Evolutionary conservation across 2,888 invertebrate genomes (phyloP).

Genomic region (Coelopa pilipes): DNA sequence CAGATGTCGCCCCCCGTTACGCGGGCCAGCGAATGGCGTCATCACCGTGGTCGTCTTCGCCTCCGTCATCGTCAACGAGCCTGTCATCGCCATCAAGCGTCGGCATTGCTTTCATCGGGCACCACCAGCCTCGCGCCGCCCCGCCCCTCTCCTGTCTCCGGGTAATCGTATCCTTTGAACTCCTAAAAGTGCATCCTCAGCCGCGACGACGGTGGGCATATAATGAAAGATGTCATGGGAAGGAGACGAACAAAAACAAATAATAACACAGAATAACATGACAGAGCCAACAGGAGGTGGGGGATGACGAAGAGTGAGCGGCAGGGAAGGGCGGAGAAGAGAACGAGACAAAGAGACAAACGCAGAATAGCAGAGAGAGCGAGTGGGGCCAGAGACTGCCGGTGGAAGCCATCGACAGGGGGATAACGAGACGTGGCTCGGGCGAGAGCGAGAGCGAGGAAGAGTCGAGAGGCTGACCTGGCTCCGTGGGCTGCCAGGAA

Average conservation of each 20-base stretch:
- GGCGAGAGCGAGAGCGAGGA: too few species aligned
- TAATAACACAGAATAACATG: too few species aligned
- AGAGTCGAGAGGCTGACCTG: not conserved
- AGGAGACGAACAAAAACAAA: not conserved
- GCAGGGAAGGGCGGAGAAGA: not conserved
- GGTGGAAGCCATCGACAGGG: too few species aligned
- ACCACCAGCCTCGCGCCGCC: not conserved
- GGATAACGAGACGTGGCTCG: too few species aligned
- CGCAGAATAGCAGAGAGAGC: too few species aligned
- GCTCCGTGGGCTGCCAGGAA: conserved; percentile 21
- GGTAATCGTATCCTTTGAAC: conserved; percentile 27
- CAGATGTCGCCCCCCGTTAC: not conserved
- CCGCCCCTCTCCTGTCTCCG: not conserved
- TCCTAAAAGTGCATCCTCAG: conserved; percentile 30
- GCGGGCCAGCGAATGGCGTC: too few species aligned
- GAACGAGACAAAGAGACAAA: not conserved
- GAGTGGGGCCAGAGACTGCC: too few species aligned
- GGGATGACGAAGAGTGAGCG: not conserved
- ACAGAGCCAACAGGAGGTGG: too few species aligned
- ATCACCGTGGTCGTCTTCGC: not conserved
- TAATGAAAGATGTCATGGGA: conserved; percentile 26
- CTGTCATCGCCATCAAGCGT: not conserved
- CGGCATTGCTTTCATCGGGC: conserved; percentile 17
- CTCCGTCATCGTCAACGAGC: too few species aligned
- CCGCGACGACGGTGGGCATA: not conserved